Conservation (phyloP, 2,888 invertebrate genomes). For the Mamestra brassicae region DNA sequence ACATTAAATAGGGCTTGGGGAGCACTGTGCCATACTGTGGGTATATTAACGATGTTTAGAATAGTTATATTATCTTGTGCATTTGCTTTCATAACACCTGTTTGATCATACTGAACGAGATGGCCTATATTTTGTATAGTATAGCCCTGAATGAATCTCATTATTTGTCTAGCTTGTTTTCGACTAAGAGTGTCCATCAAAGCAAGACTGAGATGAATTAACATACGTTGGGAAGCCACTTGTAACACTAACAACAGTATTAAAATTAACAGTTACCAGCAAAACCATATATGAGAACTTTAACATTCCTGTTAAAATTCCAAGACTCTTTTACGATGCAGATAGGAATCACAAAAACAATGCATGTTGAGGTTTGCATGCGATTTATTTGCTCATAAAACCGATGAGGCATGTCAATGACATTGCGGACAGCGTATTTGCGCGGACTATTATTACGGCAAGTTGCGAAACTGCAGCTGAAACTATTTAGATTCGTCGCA, state of each 20-base stretch:
- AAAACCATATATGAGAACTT: neutral
- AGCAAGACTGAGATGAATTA: neutral
- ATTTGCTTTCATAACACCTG: slow-evolving; percentile 26
- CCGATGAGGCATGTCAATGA: slow-evolving; percentile 59
- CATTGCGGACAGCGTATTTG: slow-evolving; percentile 39
- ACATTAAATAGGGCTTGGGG: slow-evolving; percentile 30
- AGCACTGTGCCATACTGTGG: slow-evolving; percentile 31
- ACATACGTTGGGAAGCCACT: neutral
- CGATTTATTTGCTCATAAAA: slow-evolving; percentile 57
- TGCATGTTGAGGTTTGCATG: slow-evolving; percentile 51
- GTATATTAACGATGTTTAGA: slow-evolving; percentile 8
- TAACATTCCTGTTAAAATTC: slow-evolving; percentile 33
- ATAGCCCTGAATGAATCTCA: slow-evolving; percentile 17
- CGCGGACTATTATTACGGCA: slow-evolving; percentile 53
- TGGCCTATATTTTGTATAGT: slow-evolving; percentile 19
- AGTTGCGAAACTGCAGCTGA: slow-evolving; percentile 51
- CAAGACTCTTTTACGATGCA: slow-evolving; percentile 42
- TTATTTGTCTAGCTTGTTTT: slow-evolving; percentile 21
- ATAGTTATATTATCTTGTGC: slow-evolving; percentile 23
- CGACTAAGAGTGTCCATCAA: neutral
- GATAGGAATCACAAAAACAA: slow-evolving; percentile 56
- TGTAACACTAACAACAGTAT: neutral
- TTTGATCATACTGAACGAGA: slow-evolving; percentile 26
- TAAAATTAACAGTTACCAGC: slow-evolving; percentile 16
- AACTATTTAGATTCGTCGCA: slow-evolving; percentile 31